Conservation (phyloP, 2,113 vertebrate species). For the Cryptotis parvus region DNA sequence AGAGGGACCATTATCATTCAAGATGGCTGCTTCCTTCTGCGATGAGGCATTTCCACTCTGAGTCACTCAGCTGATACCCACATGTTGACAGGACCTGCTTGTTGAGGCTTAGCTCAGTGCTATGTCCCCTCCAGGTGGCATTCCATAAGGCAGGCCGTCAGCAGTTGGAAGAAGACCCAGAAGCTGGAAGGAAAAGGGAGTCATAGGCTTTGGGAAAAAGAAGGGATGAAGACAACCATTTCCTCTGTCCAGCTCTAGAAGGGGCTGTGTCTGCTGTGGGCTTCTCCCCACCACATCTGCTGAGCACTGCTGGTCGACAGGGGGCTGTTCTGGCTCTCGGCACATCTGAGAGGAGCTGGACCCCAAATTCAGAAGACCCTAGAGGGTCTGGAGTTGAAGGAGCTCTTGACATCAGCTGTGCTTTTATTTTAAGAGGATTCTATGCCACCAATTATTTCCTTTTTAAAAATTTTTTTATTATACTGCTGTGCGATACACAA, state of each 20-base stretch:
- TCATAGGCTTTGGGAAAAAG: neutral
- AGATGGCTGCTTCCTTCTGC: neutral
- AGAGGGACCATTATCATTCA: neutral
- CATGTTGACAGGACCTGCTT: neutral
- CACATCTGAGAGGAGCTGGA: neutral
- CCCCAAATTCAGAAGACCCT: neutral
- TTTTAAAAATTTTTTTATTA: too few relatives aligned
- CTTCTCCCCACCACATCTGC: neutral
- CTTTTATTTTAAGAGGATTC: neutral
- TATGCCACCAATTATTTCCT: too few relatives aligned
- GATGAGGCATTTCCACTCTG: neutral
- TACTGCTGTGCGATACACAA: too few relatives aligned
- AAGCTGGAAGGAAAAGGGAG: neutral
- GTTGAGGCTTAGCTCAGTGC: neutral
- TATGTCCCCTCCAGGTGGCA: neutral
- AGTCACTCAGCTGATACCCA: neutral
- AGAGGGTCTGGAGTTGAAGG: neutral
- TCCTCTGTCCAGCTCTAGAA: neutral
- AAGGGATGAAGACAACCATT: neutral
- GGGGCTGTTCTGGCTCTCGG: fast-evolving
- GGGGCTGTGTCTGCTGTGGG: too few relatives aligned
- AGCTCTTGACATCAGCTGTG: neutral
- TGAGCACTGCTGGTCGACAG: too few relatives aligned
- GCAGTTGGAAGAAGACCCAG: neutral
- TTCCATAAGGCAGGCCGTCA: neutral